These are phyloP conservation scores for Anagrus nilaparvatae DNA, from an alignment of 1,140 invertebrate species.

Conservation along the genomic window DNA sequence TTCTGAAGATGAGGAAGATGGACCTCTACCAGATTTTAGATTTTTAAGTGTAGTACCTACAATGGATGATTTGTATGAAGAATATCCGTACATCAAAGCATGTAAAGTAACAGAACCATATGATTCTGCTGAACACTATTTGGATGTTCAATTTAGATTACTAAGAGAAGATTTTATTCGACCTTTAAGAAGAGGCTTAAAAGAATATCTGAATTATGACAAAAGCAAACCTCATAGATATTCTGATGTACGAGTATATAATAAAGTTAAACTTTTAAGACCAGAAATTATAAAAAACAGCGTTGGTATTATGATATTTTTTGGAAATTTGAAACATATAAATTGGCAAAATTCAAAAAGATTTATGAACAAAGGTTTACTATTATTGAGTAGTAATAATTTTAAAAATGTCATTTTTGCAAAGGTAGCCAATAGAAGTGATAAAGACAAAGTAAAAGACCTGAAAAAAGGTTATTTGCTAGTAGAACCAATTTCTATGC, in stretches of 20 bases:
- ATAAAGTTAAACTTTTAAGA: background rate
- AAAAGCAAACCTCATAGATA: background rate
- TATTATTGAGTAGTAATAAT: slow-evolving; percentile 2
- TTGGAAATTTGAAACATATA: background rate
- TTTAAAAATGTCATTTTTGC: slow-evolving; percentile 1
- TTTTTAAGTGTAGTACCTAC: slow-evolving; percentile 1
- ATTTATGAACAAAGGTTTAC: background rate
- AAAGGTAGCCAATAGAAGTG: background rate
- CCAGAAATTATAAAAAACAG: background rate
- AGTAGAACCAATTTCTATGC: background rate
- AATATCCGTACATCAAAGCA: slow-evolving; percentile 32
- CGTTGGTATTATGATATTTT: background rate
- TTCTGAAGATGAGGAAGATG: too few species aligned
- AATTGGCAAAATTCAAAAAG: slow-evolving; percentile 3
- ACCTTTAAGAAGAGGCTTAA: slow-evolving; percentile 48
- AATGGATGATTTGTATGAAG: background rate
- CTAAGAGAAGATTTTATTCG: slow-evolving; percentile 63
- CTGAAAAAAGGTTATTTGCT: background rate
- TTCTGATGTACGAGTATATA: slow-evolving; percentile 2
- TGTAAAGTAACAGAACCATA: slow-evolving; percentile 55
- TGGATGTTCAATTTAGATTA: slow-evolving; percentile 67
- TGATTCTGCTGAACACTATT: slow-evolving; percentile 54
- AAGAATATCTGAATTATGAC: too few species aligned
- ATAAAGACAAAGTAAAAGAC: too few species aligned
- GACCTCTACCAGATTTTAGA: slow-evolving; percentile 1